phyloP scores from a whole-genome alignment of 35 echinoderm and acorn worm species.

The Apostichopus parvimensis region DNA sequence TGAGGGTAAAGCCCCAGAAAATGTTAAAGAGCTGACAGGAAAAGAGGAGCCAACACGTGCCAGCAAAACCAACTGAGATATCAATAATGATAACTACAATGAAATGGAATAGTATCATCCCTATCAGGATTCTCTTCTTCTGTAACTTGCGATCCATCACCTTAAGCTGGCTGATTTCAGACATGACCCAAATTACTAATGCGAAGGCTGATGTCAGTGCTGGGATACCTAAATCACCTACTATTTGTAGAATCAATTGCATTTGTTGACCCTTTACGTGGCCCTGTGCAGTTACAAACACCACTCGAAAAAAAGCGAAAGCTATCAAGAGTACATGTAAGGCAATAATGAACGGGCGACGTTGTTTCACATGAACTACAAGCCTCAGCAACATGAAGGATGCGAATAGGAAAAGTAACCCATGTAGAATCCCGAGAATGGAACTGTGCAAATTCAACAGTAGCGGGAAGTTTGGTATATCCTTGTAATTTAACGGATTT shows the following conservation, averaged over 20 bases:
- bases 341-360: constrained; percentile 10
- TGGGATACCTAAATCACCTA: constrained; percentile 18
- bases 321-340: not conserved
- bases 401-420: not conserved
- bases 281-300: not conserved
- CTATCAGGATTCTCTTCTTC: constrained; percentile 4
- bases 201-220: constrained; percentile 33
- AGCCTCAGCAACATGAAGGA: constrained; percentile 19
- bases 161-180: not conserved
- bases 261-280: not conserved
- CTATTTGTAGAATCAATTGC: not conserved
- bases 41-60: constrained; percentile 13
- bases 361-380: not conserved
- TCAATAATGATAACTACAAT: not conserved
- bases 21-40: constrained; percentile 29
- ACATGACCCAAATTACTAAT: constrained; percentile 25
- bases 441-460: not conserved
- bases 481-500: not conserved
- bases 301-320: not conserved
- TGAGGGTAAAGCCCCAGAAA: constrained; percentile 8
- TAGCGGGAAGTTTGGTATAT: not conserved
- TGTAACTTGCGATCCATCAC: not conserved
- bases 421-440: not conserved
- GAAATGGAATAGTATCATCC: constrained; percentile 12
- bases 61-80: not conserved